Conservation (phyloP, 1,140 invertebrate genomes). For the Pentalonia nigronervosa region DNA sequence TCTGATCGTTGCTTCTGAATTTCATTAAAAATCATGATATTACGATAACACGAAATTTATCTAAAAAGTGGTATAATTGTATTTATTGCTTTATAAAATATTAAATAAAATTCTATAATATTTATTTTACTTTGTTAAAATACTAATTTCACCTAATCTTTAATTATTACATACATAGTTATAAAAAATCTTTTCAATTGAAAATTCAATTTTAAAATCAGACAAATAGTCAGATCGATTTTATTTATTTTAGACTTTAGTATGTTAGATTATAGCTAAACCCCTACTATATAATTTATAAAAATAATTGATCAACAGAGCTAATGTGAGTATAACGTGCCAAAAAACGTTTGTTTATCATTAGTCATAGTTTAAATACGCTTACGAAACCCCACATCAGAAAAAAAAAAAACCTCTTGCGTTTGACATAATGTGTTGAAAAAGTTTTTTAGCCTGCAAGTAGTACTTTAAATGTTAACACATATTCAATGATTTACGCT, state of each 20-base stretch:
- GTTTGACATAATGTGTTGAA: background rate
- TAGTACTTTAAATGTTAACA: background rate
- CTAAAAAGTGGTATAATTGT: background rate
- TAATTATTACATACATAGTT: background rate
- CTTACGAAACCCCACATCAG: background rate
- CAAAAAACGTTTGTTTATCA: background rate
- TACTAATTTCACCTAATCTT: background rate
- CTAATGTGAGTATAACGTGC: background rate
- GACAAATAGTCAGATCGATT: background rate
- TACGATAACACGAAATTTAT: too few relatives aligned
- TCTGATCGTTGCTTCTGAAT: background rate
- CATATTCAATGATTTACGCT: background rate
- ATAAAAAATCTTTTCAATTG: background rate
- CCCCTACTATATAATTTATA: background rate
- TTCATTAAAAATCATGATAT: background rate
- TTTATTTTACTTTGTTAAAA: too few relatives aligned
- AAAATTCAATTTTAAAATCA: background rate
- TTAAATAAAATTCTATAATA: background rate
- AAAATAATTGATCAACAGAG: background rate
- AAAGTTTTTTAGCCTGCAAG: background rate
- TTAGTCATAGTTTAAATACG: background rate
- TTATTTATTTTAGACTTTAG: background rate
- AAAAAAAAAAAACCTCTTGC: background rate
- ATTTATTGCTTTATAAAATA: background rate
- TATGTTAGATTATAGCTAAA: background rate